Evolutionary conservation across 2,113 vertebrate genomes (phyloP).

Genomic region (Esox niger): DNA sequence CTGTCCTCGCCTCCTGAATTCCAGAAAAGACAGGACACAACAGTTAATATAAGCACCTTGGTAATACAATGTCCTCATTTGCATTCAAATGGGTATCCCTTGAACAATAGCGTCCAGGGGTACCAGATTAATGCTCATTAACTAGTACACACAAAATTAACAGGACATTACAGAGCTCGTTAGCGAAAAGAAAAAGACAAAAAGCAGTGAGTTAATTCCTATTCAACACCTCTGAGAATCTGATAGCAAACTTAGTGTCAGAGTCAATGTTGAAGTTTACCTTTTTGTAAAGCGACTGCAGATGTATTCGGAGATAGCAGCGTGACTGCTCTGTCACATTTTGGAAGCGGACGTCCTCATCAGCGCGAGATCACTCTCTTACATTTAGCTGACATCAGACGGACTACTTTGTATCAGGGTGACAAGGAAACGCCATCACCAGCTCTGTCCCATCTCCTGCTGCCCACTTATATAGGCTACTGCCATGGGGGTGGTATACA

Average conservation of each 20-base stretch:
- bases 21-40: slow-evolving; percentile 86
- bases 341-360: slow-evolving; percentile 82
- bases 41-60: slow-evolving; percentile 92
- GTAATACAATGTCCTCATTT: slow-evolving; percentile 85
- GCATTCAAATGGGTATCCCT: slow-evolving; percentile 87
- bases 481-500: slow-evolving; percentile 54
- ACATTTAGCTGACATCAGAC: slow-evolving; percentile 87
- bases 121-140: slow-evolving; percentile 93
- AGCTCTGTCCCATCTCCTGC: slow-evolving; percentile 52
- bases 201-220: slow-evolving; percentile 47
- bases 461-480: slow-evolving; percentile 60
- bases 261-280: slow-evolving; percentile 63
- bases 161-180: slow-evolving; percentile 80
- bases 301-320: slow-evolving; percentile 77
- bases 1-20: slow-evolving; percentile 80
- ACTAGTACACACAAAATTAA: slow-evolving; percentile 80
- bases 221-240: slow-evolving; percentile 52
- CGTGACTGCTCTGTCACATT: slow-evolving; percentile 84
- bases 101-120: slow-evolving; percentile 89
- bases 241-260: slow-evolving; percentile 54
- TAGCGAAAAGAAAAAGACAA: slow-evolving; percentile 55
- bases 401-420: slow-evolving; percentile 80
- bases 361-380: slow-evolving; percentile 81
- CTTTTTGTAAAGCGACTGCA: slow-evolving; percentile 61
- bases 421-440: slow-evolving; percentile 75